Evolutionary conservation across 2,888 invertebrate genomes (phyloP).

Genomic region (Chaetogeoica ovagalla): DNA sequence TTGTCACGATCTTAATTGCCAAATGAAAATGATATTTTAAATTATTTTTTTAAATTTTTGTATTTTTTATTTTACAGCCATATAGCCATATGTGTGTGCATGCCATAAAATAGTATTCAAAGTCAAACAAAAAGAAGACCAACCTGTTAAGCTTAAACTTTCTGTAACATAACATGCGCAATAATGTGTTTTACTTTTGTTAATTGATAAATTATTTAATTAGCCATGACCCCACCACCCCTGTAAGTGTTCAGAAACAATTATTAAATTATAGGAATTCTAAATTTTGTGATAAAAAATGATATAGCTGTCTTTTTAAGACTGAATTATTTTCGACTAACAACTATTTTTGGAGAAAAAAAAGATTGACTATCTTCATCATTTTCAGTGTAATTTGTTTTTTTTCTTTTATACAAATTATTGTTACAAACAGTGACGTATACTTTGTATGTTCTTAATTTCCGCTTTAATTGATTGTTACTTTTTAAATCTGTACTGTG

Average conservation of each 20-base stretch:
- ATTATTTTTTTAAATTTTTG: neutral
- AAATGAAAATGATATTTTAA: neutral
- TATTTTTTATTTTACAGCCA: conserved; percentile 13
- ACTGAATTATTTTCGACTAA: conserved; percentile 27
- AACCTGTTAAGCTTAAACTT: neutral
- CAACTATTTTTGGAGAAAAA: conserved; percentile 1
- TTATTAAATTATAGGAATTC: conserved; percentile 16
- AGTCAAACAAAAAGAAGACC: neutral
- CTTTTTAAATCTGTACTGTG: neutral
- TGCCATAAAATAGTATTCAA: neutral
- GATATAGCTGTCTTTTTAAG: conserved; percentile 22
- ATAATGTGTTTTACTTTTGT: conserved; percentile 1
- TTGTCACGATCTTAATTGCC: neutral
- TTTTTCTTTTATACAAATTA: neutral
- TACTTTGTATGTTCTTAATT: conserved; percentile 1
- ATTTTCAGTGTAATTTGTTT: neutral
- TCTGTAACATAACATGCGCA: neutral
- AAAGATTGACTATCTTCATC: neutral
- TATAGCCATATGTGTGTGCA: too few species aligned
- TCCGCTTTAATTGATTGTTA: neutral
- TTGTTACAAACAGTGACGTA: neutral
- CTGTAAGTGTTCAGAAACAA: conserved; percentile 25
- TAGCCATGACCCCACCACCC: neutral
- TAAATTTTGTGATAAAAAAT: conserved; percentile 49
- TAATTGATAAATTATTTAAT: neutral